Base-by-base conservation (phyloP, 2,888 invertebrate genomes). In the Drosophila picticornis region DNA sequence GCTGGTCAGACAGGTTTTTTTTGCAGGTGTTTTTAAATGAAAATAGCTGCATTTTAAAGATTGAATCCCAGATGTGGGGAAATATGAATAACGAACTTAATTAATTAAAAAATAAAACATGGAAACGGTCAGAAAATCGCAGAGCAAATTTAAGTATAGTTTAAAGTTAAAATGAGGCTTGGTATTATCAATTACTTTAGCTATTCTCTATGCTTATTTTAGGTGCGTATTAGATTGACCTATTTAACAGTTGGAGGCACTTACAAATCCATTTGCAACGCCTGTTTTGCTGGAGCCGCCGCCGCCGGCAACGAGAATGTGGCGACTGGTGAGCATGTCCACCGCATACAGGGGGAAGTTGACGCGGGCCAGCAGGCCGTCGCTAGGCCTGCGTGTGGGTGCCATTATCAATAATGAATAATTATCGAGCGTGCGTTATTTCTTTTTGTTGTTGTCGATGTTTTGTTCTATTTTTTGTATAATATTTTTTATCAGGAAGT, bases 261-360 rank as follows among this genome's bases (percentile, higher is more conserved):
- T 96, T 94, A 98, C 99, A 94, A 99, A 98, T 93, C 98, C 98
- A 95, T 99, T 99, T 43, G 97, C 97, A 65, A 99, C 97, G 63
- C 99, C 99, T 53, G 99, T 99, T 93, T 98, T 99, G 22, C 99
- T 96, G 43, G 98, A 96, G 67, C 99, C 99, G 72, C 99, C 99
- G 63, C 99, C 99, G 63, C 99, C 99, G 76, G 98, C 99, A 56
- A 99, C 98, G 74, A 99, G 94, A 88, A 99, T 96, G 94, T 99
- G 98, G 82, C 98, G 95, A 93, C 97, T 97, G 36, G 97, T 97
- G 71, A 99, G 94, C 94, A 97, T 97, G 94, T 97, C 97, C 38
- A 99, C 95, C 4, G 97, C 96, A 93, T 98, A 99, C 72, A 98
- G 94, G 7, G 99, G 99, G 94, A 98, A 98, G 95, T 98, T 98